Base-by-base conservation (phyloP, 1,140 invertebrate genomes). In the Prorops nasuta region DNA sequence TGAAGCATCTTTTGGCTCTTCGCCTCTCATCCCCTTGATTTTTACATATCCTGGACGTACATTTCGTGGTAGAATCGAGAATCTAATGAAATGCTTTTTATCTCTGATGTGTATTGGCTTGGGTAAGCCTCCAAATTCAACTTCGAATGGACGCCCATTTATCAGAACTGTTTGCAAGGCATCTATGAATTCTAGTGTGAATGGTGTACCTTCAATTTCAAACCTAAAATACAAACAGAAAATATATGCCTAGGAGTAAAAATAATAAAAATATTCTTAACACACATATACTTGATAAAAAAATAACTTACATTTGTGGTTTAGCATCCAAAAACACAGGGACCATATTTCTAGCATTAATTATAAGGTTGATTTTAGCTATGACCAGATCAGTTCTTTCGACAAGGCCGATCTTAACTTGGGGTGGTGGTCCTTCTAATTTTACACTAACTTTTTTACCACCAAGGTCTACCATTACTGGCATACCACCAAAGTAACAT, bases 91-190 rank as follows among this genome's bases (percentile, higher is more conserved):
- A 72, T 94, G 90, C 54, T 88, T 88, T 50, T 86, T 85, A 15
- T 86, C 87, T 17, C 86, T 84, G 19, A 96, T 81, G 41, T 88
- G 82, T 43, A 96, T 87, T 1, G 92, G 87, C 64, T 94, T 92
- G 0, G 94, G 94, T 32, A 96, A 79, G 8, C 94, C 95, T 38
- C 94, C 95, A 79, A 96, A 98, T 52, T 93, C 87, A 1, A 90
- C 84, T 66, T 86, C 83, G 66, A 92, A 92, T 1, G 88, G 85
- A 58, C 85, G 81, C 34, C 91, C 90, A 66, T 95, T 92, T 8
- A 96, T 83, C n/a, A 91, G 66, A 1, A 90, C 87, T 3, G 85
- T 89, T 49, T 82, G 76, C 12, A 94, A 78, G 0, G 86, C 80
- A 63, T 93, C 88, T 8, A 85, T 86, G 69, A 94, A 94, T 56